Evolutionary conservation across 2,113 vertebrate species (phyloP), one percentile per base, ranked within the genome.

Genomic region (Amblyopsis rosae): DNA sequence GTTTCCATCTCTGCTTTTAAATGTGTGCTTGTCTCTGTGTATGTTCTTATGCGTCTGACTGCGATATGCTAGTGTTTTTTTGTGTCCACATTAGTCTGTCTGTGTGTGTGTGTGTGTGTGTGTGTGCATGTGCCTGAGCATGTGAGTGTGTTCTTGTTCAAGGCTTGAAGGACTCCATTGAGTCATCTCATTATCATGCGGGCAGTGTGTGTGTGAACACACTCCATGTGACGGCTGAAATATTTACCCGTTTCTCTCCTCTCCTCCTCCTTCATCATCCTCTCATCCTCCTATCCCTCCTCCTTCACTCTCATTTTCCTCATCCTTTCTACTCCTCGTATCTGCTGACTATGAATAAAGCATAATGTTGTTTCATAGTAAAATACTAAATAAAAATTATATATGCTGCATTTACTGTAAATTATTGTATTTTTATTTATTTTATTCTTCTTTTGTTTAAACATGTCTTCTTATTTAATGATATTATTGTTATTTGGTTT

Each of bases 121-220:
- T 51, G 50, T 51, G 50, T 51, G 50, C 1, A 4, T 51, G 50
- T 51, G 50, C 12, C 6, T 51, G 50, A 1, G 50, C 12, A 1
- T 51, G 50, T 51, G 8, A 11, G 50, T 51, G 50, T 11, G 3
- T 11, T 51, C 49, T 64, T 68, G 75, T 88, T 82, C 87, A 86
- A 83, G 81, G 84, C 70, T 75, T 92, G 87, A 93, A 91, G 87
- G 89, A 80, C 85, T 83, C 91, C 80, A 87, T 92, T 92, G 88
- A 93, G 75, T 73, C 77, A 76, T 83, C 88, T 91, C 90, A 91
- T 93, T 92, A 84, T 87, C 86, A 93, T 92, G 89, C 89, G 91
- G 75, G 78, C 79, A 77, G 85, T 89, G 88, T 90, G 89, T 90
- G 89, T 88, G 87, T 91, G 90, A 83, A 87, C 80, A 85, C 88